These are phyloP conservation scores for Hydrotaea cyrtoneurina DNA, from an alignment of 2,888 invertebrate genomes.

Conservation along the genomic window DNA sequence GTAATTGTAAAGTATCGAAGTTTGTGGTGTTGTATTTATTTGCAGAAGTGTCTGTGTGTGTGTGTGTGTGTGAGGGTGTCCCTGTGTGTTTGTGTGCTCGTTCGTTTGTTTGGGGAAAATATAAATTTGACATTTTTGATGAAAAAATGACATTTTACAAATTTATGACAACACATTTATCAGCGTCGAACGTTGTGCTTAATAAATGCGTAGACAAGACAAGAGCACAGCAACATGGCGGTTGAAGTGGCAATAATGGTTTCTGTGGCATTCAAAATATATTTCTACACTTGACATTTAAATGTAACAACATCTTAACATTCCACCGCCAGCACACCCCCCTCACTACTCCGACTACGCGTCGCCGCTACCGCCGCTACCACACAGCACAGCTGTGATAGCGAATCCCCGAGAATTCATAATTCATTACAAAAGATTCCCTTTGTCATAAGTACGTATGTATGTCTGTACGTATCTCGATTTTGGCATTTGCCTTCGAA, in stretches of 20 bases:
- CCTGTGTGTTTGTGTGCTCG: not conserved
- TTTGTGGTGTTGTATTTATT: not conserved
- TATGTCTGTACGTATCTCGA: no score
- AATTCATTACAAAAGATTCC: slow-evolving; percentile 19
- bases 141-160: slow-evolving; percentile 47
- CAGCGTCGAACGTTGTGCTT: not conserved
- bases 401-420: slow-evolving; percentile 12
- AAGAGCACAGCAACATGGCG: not conserved
- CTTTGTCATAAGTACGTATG: not conserved
- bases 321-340: not conserved
- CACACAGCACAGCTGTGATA: not conserved
- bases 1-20: slow-evolving; percentile 18
- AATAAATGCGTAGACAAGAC: slow-evolving; percentile 15
- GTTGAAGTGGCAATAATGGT: slow-evolving; percentile 5
- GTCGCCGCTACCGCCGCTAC: not conserved
- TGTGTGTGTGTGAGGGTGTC: not conserved
- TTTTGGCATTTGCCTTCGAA: not conserved
- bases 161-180: slow-evolving; percentile 44
- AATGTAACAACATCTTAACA: not conserved
- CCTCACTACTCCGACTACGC: no score
- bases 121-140: slow-evolving; percentile 38
- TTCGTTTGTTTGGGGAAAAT: not conserved
- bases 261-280: slow-evolving; percentile 19
- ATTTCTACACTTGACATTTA: slow-evolving; percentile 29
- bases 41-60: not conserved